These are phyloP conservation scores for Branchipolynoe longqiensis DNA, from an alignment of 2,888 invertebrate species.

Conservation along the genomic window DNA sequence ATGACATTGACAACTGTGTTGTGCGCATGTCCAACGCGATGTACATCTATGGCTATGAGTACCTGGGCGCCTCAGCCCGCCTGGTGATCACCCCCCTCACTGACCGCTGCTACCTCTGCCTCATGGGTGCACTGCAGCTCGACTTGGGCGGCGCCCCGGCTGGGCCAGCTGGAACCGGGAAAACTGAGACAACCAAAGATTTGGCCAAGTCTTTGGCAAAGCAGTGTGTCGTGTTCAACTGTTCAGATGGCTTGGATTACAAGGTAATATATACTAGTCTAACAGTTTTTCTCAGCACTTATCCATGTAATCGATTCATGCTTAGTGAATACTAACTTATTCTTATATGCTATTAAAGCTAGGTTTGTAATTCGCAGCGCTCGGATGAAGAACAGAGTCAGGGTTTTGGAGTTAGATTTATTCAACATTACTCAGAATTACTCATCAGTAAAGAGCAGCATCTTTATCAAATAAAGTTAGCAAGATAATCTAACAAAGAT, in stretches of 20 bases:
- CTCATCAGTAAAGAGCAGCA: no score
- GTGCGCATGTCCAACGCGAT: constrained; percentile 84
- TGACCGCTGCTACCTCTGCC: constrained; percentile 90
- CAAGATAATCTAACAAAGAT: no score
- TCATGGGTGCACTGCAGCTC: constrained; percentile 94
- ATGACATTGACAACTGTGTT: constrained; percentile 89
- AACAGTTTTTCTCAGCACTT: no score
- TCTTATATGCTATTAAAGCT: no score
- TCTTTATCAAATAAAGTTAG: no score
- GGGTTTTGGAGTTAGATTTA: no score
- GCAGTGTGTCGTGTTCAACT: constrained; percentile 95
- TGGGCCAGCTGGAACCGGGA: constrained; percentile 92
- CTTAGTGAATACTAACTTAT: no score
- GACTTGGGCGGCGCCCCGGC: constrained; percentile 93
- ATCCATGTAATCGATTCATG: no score
- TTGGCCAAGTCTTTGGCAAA: constrained; percentile 92
- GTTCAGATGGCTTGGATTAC: constrained; percentile 89
- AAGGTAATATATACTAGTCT: no score
- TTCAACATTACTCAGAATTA: no score
- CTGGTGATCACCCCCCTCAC: constrained; percentile 83
- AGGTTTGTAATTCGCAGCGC: no score
- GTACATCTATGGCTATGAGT: constrained; percentile 82
- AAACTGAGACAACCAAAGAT: constrained; percentile 95
- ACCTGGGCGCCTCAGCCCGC: constrained; percentile 82
- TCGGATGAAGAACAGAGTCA: no score